Evolutionary conservation across 2,888 invertebrate species (phyloP).

Genomic region (Leucoma salicis): DNA sequence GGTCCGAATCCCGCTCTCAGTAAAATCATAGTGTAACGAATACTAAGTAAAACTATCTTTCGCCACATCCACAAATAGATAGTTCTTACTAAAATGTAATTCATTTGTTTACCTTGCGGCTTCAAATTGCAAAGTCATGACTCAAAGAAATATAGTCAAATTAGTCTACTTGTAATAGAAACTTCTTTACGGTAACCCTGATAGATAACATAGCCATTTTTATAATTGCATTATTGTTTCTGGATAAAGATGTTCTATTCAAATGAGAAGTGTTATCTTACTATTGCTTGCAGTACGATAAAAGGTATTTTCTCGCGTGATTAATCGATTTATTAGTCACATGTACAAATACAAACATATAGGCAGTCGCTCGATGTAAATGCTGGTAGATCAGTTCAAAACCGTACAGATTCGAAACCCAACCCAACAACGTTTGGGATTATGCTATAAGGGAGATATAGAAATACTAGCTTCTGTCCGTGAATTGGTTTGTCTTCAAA

Average conservation of each 20-base stretch:
- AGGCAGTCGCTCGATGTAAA: too few species aligned
- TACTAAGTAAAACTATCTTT: too few species aligned
- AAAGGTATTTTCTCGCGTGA: background rate
- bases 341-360: background rate
- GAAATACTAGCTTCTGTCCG: too few species aligned
- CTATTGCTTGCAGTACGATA: background rate
- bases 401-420: too few species aligned
- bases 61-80: too few species aligned
- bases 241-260: background rate
- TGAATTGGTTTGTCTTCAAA: too few species aligned
- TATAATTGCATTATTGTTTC: background rate
- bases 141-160: background rate
- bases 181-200: background rate
- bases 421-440: too few species aligned
- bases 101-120: background rate
- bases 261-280: background rate
- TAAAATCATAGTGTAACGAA: too few species aligned
- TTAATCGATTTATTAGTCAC: background rate
- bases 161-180: background rate
- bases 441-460: too few species aligned
- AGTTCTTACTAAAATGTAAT: too few species aligned
- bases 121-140: background rate
- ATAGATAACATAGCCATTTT: background rate
- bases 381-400: too few species aligned
- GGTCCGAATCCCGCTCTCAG: too few species aligned